Evolutionary conservation across 2,113 vertebrate genomes (phyloP).

Genomic region (Cyphomyrus plagiostoma): DNA sequence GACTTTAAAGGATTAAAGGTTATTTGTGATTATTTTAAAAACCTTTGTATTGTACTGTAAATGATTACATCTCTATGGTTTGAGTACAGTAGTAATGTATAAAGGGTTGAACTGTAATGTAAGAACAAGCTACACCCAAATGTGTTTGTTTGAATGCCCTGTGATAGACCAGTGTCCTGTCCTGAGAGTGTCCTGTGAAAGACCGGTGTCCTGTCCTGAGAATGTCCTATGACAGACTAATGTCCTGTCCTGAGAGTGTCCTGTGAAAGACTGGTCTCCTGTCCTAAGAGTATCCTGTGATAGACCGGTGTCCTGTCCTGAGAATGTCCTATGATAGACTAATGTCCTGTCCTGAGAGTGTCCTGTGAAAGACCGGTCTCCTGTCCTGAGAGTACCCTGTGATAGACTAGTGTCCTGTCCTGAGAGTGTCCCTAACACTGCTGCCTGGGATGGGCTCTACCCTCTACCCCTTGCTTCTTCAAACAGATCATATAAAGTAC

Average conservation of each 20-base stretch:
- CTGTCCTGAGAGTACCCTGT: too few species aligned
- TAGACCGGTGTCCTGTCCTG: not conserved
- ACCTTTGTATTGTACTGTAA: not conserved
- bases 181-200: not conserved
- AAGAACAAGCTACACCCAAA: not conserved
- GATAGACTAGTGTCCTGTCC: not conserved
- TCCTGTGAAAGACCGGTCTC: too few species aligned
- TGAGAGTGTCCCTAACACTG: not conserved
- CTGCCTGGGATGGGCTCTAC: not conserved
- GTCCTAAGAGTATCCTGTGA: not conserved
- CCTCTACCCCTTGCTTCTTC: not conserved
- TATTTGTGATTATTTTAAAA: not conserved
- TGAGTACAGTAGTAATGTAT: not conserved
- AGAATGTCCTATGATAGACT: not conserved
- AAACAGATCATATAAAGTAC: not conserved
- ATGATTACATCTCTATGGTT: not conserved
- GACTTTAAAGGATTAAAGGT: not conserved
- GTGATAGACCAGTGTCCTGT: not conserved
- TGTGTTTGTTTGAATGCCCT: not conserved
- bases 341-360: not conserved
- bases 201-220: not conserved
- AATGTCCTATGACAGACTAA: not conserved
- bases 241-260: not conserved
- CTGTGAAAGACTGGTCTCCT: not conserved
- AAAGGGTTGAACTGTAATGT: not conserved